Percentiles rank a stretch among this genome's conserved stretches.
Conservation (phyloP, 2,797 vertebrate species). For the Amniataba percoides region DNA sequence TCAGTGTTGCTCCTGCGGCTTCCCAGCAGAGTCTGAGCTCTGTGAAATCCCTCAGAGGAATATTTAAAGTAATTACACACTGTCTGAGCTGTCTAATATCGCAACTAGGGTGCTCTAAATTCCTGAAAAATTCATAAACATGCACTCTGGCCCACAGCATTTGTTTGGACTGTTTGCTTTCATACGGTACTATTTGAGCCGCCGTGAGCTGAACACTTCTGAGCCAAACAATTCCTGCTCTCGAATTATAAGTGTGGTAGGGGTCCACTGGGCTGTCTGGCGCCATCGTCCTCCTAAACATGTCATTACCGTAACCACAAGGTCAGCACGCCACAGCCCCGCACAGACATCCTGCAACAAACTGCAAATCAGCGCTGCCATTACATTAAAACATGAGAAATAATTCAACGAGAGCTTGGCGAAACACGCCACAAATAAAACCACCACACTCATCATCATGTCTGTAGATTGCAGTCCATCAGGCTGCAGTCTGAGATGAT, state of each 20-base stretch:
- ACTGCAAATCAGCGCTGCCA: constrained; percentile 30
- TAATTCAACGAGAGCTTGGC: constrained; percentile 37
- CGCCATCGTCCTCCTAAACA: constrained; percentile 86
- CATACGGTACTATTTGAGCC: constrained; percentile 37
- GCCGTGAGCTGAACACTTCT: constrained; percentile 52
- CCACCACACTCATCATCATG: constrained; percentile 28
- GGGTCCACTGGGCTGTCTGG: constrained; percentile 81
- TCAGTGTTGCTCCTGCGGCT: constrained; percentile 10
- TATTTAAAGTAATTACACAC: constrained; percentile 60
- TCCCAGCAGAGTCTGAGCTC: constrained; percentile 27
- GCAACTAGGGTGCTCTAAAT: constrained; percentile 43
- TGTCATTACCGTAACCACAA: constrained; percentile 89
- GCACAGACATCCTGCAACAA: constrained; percentile 22
- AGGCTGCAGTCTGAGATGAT: background rate
- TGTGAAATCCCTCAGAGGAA: constrained; percentile 47
- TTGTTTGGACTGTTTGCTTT: constrained; percentile 56
- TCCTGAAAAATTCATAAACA: constrained; percentile 53
- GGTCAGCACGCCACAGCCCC: constrained; percentile 63
- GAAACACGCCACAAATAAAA: constrained; percentile 46
- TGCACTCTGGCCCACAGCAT: constrained; percentile 35
- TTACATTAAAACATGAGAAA: constrained; percentile 49
- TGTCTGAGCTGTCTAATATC: constrained; percentile 52
- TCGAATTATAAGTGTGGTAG: constrained; percentile 69
- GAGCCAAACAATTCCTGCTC: constrained; percentile 64
- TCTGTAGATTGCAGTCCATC: background rate